These are phyloP conservation scores for Rhinogobius similis DNA, from an alignment of 2,113 vertebrate species.

Conservation along the genomic window DNA sequence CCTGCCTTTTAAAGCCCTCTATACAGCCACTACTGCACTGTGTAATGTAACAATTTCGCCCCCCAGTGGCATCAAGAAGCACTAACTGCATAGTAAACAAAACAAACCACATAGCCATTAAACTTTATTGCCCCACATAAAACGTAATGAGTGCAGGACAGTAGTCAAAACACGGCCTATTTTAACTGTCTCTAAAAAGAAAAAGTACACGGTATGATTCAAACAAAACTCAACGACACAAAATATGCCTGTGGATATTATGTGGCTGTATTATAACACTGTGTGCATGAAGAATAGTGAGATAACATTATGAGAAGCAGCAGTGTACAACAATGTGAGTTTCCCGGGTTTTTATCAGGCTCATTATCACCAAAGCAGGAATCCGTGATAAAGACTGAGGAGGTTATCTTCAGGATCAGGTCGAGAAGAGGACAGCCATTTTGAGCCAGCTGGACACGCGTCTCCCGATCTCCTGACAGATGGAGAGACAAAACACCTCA, in stretches of 20 bases:
- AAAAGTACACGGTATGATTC: neutral
- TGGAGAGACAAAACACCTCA: neutral
- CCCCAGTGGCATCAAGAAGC: constrained; percentile 30
- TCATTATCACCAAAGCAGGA: constrained; percentile 30
- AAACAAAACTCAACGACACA: neutral
- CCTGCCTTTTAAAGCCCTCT: neutral
- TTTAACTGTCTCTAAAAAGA: neutral
- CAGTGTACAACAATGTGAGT: constrained; percentile 9
- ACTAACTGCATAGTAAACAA: constrained; percentile 4
- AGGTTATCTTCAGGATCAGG: constrained; percentile 21
- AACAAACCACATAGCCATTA: neutral
- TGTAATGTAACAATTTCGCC: constrained; percentile 18
- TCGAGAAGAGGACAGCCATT: constrained; percentile 40
- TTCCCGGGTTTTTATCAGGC: constrained; percentile 27
- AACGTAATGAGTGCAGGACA: neutral
- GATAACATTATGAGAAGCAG: constrained; percentile 17
- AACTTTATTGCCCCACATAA: constrained; percentile 4
- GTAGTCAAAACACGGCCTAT: neutral
- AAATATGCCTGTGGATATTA: neutral
- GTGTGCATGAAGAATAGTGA: neutral
- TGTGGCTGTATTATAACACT: neutral
- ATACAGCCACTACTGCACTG: neutral
- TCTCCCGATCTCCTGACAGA: constrained; percentile 66
- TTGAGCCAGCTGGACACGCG: constrained; percentile 73
- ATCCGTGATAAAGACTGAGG: constrained; percentile 38